These are phyloP conservation scores for Patella pellucida DNA, from an alignment of 2,888 invertebrate genomes.

Conservation along the genomic window DNA sequence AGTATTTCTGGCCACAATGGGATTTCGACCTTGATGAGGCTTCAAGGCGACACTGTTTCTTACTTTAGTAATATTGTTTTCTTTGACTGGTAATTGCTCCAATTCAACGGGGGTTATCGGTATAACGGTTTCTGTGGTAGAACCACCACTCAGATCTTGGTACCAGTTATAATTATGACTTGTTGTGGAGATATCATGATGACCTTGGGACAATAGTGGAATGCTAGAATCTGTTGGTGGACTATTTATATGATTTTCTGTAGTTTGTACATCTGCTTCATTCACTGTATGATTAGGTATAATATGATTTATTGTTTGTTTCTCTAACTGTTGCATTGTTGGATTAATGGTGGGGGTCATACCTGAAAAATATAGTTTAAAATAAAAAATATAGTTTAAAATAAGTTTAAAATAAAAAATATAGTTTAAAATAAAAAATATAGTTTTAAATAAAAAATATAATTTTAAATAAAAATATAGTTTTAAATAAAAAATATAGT, in stretches of 20 bases:
- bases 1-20: constrained; percentile 84
- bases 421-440: neutral
- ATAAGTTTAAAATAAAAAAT: neutral
- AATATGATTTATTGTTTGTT: neutral
- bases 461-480: neutral
- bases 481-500: neutral
- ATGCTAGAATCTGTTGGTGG: constrained; percentile 2
- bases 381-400: neutral
- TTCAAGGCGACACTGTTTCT: constrained; percentile 74
- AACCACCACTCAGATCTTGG: constrained; percentile 71
- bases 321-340: constrained; percentile 49
- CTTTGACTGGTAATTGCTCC: constrained; percentile 52
- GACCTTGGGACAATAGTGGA: constrained; percentile 1
- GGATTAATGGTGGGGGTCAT: constrained; percentile 75
- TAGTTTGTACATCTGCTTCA: neutral
- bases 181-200: neutral
- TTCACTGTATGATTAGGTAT: constrained; percentile 1
- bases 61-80: constrained; percentile 53
- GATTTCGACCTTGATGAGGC: constrained; percentile 88
- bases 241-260: constrained; percentile 7
- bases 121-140: constrained; percentile 77
- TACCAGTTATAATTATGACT: constrained; percentile 21
- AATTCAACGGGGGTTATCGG: constrained; percentile 76
- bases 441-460: too few relatives aligned
- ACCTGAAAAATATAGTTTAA: constrained; percentile 64